Evolutionary conservation across 2,888 invertebrate genomes (phyloP).

Genomic region (Caenorhabditis panamensis): DNA sequence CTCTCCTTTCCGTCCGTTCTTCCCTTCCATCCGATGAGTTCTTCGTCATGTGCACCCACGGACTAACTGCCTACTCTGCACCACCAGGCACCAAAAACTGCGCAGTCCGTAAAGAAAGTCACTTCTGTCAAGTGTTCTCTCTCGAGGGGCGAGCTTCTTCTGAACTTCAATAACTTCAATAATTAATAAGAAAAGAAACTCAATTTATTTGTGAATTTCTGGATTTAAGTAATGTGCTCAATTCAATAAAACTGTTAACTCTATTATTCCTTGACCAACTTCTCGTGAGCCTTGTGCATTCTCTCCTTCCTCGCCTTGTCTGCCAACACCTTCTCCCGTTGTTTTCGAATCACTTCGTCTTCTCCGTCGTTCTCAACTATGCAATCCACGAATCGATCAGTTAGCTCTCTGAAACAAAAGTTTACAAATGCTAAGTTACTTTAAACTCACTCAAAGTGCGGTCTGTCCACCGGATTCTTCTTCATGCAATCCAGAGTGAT

Average conservation of each 20-base stretch:
- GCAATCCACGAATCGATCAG: conserved; percentile 20
- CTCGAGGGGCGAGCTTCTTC: conserved; percentile 6
- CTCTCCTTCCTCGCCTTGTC: conserved; percentile 33
- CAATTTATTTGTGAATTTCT: conserved; percentile 35
- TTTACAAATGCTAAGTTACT: not conserved
- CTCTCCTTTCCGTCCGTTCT: conserved; percentile 28
- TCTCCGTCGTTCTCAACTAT: conserved; percentile 54
- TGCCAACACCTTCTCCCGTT: conserved; percentile 35
- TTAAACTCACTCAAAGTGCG: conserved; percentile 53
- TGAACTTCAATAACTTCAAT: not conserved
- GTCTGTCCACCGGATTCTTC: conserved; percentile 63
- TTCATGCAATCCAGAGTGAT: conserved; percentile 67
- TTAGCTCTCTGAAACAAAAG: conserved; percentile 42
- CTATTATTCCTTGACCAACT: no score
- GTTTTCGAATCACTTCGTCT: conserved; percentile 31
- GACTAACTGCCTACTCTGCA: conserved; percentile 45
- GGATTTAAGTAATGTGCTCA: no score
- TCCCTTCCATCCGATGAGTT: conserved; percentile 35
- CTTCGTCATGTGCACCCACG: conserved; percentile 49
- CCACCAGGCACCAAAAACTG: conserved; percentile 45
- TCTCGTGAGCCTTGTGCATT: conserved; percentile 19
- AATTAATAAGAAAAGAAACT: not conserved
- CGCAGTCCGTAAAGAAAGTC: conserved; percentile 42
- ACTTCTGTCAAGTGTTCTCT: conserved; percentile 57
- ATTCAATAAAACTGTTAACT: conserved; percentile 6